A percentile compares a stretch with the other conserved stretches of the same genome.
phyloP scores from a whole-genome alignment of 2,888 invertebrate species.

The Prosopocoilus inquinatus region DNA sequence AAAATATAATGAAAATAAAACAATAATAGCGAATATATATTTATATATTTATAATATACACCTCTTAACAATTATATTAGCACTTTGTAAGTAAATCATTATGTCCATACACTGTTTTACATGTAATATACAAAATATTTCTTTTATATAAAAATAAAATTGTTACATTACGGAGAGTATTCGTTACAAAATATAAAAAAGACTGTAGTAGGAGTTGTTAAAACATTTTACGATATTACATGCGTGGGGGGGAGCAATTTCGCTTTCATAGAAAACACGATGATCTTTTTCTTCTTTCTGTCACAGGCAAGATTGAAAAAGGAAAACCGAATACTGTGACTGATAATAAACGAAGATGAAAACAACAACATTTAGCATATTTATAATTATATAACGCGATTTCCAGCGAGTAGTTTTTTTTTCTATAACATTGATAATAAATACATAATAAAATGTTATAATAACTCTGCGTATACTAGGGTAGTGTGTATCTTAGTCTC shows the following conservation, averaged over 20 bases:
- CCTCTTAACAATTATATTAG: constrained; percentile 23
- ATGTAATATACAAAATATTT: constrained; percentile 22
- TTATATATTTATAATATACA: constrained; percentile 22
- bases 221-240: constrained; percentile 12
- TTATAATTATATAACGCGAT: no score
- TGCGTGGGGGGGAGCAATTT: background rate
- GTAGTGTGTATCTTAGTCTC: background rate
- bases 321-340: no score
- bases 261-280: constrained; percentile 22
- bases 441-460: constrained; percentile 2
- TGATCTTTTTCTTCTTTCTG: background rate
- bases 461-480: constrained; percentile 2
- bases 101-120: constrained; percentile 15
- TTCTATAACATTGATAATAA: background rate
- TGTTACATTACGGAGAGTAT: constrained; percentile 11
- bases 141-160: constrained; percentile 21
- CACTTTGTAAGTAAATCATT: constrained; percentile 19
- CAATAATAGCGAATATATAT: constrained; percentile 6
- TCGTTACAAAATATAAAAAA: constrained; percentile 15
- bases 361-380: no score
- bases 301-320: background rate
- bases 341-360: no score
- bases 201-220: constrained; percentile 18
- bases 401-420: no score
- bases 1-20: no score